Evolutionary conservation across 1,140 invertebrate species (phyloP), one percentile per base, ranked within the genome.

Genomic region (Drosophila kepulauana): DNA sequence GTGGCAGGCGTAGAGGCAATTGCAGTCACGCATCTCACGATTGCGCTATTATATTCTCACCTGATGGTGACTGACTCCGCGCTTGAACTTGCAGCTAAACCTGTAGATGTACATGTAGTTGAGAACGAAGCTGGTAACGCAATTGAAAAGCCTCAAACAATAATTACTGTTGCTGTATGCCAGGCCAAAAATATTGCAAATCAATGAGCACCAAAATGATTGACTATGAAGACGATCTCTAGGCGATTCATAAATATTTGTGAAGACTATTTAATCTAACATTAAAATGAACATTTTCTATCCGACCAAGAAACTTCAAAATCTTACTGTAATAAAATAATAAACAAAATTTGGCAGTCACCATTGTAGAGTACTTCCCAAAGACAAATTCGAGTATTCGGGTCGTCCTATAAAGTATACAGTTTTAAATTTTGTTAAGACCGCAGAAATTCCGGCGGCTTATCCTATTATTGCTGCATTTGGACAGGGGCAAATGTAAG

Each of bases 1-100:
- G 71, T 58, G 69, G 78, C 63, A 63, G 84, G 84, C 80, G 84
- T 87, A 84, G 80, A 67, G 81, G 80, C 85, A 88, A 88, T 89
- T 88, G 85, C 86, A 88, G 85, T 88, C 85, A 88, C 85, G 85
- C 85, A 88, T 89, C 85, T 88, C 86, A 89, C 85, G 85, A 88
- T 72, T 88, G 85, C 86, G 85, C 85, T 79, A 88, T 88, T 88
- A 88, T 88, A 88, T 88, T 88, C 85, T 88, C 85, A 88, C 85
- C 85, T 88, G 89, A 89, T 88, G 85, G 85, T 88, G 85, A 89
- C 85, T 90, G 85, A 89, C 84, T 87, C 45, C 28, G 52, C 46
- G 70, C 45, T 71, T 62, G 51, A 69, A 72, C 43, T 51, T 52
- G 57, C 20, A 82, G 71, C 65, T 51, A 33, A 48, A 73, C 51